phyloP scores from a whole-genome alignment of 2,888 invertebrate species.

The Eupithecia pulchellata region DNA sequence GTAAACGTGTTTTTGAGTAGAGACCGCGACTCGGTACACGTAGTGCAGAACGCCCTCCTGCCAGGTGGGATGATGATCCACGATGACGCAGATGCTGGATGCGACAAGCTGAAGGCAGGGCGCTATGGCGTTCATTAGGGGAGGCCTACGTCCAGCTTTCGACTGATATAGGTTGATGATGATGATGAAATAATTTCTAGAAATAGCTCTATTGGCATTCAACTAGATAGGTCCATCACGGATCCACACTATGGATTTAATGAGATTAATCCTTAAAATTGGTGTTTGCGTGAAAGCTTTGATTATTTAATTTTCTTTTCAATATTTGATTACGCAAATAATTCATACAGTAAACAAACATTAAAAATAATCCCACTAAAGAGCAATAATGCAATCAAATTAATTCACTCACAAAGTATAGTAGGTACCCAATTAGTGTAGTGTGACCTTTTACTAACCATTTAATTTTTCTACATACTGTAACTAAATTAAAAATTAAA shows the following conservation, averaged over 20 bases:
- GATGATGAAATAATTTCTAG: not conserved
- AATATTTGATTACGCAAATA: not conserved
- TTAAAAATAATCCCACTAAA: not conserved
- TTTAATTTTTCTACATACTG: conserved; percentile 17
- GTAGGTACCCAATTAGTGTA: conserved; percentile 7
- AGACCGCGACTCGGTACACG: too few species aligned
- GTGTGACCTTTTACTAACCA: conserved; percentile 25
- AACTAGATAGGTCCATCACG: not conserved
- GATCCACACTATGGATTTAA: not conserved
- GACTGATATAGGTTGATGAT: too few species aligned
- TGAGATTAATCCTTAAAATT: not conserved
- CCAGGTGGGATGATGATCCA: too few species aligned
- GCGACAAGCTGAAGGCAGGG: too few species aligned
- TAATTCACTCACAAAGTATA: not conserved
- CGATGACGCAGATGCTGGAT: too few species aligned
- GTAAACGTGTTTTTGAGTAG: too few species aligned
- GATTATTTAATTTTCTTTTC: not conserved
- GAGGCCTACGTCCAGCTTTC: too few species aligned
- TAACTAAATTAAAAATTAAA: not conserved
- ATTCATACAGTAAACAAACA: too few species aligned
- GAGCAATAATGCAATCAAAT: not conserved
- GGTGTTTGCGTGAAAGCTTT: not conserved
- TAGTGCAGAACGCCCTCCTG: too few species aligned
- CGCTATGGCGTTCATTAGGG: too few species aligned
- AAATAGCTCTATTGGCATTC: not conserved